Conservation (phyloP, 2,113 vertebrate genomes). For the Sardina pilchardus region DNA sequence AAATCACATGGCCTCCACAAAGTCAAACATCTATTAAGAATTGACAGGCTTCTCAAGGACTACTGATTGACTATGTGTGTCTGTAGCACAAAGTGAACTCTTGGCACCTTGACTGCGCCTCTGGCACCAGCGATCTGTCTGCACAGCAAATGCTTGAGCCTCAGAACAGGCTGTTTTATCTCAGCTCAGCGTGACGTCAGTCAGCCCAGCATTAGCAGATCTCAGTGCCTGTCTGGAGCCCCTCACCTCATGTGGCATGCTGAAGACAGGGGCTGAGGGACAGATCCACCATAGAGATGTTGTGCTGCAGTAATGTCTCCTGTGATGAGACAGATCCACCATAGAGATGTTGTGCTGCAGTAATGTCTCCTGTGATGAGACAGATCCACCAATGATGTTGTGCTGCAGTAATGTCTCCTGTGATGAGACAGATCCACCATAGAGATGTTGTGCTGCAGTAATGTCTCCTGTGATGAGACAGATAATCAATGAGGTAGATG, state of each 20-base stretch:
- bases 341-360: too few relatives aligned
- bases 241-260: neutral
- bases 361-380: too few relatives aligned
- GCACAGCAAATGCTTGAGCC: neutral
- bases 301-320: too few relatives aligned
- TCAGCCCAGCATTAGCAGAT: neutral
- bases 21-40: neutral
- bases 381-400: too few relatives aligned
- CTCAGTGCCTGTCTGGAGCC: neutral
- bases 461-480: too few relatives aligned
- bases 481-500: too few relatives aligned
- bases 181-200: neutral
- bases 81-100: neutral
- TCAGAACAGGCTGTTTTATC: neutral
- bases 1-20: neutral
- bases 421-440: too few relatives aligned
- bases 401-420: too few relatives aligned
- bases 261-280: neutral
- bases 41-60: neutral
- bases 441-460: too few relatives aligned
- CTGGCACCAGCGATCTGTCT: neutral
- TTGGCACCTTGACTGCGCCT: neutral
- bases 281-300: neutral
- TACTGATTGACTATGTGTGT: neutral
- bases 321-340: too few relatives aligned